phyloP scores from a whole-genome alignment of 2,888 invertebrate genomes.

The Diaprepes abbreviatus region DNA sequence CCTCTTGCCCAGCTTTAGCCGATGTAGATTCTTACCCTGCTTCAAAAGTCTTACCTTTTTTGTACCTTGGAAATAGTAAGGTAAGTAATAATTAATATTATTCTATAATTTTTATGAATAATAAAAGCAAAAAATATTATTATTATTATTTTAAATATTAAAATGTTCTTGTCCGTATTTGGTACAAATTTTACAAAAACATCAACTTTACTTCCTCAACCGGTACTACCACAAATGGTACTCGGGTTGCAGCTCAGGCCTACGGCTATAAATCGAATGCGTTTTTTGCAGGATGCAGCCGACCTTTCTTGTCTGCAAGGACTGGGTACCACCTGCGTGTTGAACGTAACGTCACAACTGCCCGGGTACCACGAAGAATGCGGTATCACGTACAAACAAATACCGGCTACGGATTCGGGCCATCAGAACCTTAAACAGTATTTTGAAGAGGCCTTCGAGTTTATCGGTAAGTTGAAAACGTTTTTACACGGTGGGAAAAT shows the following conservation, averaged over 20 bases:
- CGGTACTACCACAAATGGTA: slow-evolving; percentile 9
- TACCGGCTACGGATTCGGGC: slow-evolving; percentile 86
- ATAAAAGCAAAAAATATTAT: too few relatives aligned
- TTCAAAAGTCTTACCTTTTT: slow-evolving; percentile 83
- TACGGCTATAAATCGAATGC: slow-evolving; percentile 17
- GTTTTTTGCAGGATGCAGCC: slow-evolving; percentile 49
- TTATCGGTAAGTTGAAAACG: slow-evolving; percentile 79
- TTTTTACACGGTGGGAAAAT: not conserved
- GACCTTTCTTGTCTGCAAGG: slow-evolving; percentile 63
- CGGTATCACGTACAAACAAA: slow-evolving; percentile 80
- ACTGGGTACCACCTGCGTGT: slow-evolving; percentile 81
- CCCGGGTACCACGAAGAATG: slow-evolving; percentile 79
- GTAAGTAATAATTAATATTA: too few relatives aligned
- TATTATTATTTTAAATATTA: too few relatives aligned
- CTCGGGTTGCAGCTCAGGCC: not conserved
- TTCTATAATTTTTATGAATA: too few relatives aligned
- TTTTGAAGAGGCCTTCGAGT: slow-evolving; percentile 88
- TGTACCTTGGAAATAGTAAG: slow-evolving; percentile 85
- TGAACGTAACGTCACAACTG: slow-evolving; percentile 85
- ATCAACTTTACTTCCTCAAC: slow-evolving; percentile 1
- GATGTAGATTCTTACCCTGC: slow-evolving; percentile 83
- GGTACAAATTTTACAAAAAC: not conserved
- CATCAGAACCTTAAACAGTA: slow-evolving; percentile 90
- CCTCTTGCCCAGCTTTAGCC: slow-evolving; percentile 71
- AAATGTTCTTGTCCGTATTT: not conserved